A percentile compares a stretch with the other conserved stretches of the same genome.
These are phyloP conservation scores for Rotaria magnacalcarata DNA, from an alignment of 2,888 invertebrate species.

Conservation along the genomic window DNA sequence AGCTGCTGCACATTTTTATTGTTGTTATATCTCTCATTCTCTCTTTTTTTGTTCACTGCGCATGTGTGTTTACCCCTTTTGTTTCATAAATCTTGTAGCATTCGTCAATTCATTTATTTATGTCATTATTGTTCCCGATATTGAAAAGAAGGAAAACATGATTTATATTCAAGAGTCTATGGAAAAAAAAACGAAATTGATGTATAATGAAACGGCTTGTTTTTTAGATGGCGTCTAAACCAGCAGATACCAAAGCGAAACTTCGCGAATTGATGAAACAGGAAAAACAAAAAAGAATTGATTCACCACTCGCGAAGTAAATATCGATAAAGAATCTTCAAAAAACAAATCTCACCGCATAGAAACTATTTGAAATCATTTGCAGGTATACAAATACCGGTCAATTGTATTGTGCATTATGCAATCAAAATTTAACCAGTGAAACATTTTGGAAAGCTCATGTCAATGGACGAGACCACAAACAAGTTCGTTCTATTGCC, in stretches of 20 bases:
- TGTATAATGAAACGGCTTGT: neutral
- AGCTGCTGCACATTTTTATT: neutral
- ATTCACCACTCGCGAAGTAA: slow-evolving; percentile 10
- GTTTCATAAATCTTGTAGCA: slow-evolving; percentile 15
- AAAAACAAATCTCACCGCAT: too few species aligned
- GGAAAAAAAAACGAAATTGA: neutral
- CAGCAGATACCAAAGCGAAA: neutral
- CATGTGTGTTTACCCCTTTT: neutral
- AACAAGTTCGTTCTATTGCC: neutral
- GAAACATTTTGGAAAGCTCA: slow-evolving; percentile 25
- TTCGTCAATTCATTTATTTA: neutral
- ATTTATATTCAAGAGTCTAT: neutral
- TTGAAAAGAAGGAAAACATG: neutral
- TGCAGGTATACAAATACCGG: slow-evolving; percentile 6
- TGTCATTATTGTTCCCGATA: neutral
- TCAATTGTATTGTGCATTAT: slow-evolving; percentile 18
- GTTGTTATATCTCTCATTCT: neutral
- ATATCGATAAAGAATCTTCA: too few species aligned
- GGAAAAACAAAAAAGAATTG: slow-evolving; percentile 23
- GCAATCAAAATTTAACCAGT: slow-evolving; percentile 21
- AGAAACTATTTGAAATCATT: neutral
- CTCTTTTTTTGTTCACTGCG: neutral
- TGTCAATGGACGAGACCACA: slow-evolving; percentile 24
- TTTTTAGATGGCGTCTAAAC: slow-evolving; percentile 24
- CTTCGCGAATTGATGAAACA: slow-evolving; percentile 34